Percentiles rank a stretch among this genome's conserved stretches.
Conservation (phyloP, 2,797 vertebrate species). For the Peromyscus eremicus region DNA sequence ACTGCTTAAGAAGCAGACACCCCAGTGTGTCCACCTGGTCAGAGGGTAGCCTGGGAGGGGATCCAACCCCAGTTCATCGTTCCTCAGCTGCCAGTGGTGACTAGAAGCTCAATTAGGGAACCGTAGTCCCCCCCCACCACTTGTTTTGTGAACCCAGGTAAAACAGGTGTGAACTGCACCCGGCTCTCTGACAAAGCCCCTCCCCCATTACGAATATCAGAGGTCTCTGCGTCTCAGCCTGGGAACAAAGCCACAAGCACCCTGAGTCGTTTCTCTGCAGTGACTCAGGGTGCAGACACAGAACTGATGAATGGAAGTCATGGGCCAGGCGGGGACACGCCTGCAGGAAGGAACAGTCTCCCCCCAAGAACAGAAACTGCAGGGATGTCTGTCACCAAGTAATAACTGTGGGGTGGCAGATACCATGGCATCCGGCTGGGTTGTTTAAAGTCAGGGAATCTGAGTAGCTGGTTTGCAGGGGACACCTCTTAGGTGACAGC, state of each 20-base stretch:
- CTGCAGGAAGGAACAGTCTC: not conserved
- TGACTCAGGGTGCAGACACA: not conserved
- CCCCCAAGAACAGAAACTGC: not conserved
- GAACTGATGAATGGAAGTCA: not conserved
- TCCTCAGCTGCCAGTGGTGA: not conserved
- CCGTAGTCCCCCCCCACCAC: too few species aligned
- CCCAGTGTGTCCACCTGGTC: not conserved
- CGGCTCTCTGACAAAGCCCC: not conserved
- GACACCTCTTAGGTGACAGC: fast-evolving
- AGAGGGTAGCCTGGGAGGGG: not conserved
- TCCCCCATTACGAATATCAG: not conserved
- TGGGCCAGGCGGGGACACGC: not conserved
- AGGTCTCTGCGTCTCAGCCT: not conserved
- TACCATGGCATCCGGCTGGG: not conserved
- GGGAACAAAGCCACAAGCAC: not conserved
- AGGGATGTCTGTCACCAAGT: not conserved
- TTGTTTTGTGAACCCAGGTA: not conserved
- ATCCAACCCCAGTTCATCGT: not conserved
- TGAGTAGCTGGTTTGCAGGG: not conserved
- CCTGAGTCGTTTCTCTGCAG: not conserved
- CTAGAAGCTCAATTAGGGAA: not conserved
- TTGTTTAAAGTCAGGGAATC: not conserved
- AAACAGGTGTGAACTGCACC: not conserved
- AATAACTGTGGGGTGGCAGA: not conserved
- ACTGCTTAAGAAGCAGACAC: not conserved